phyloP scores from a whole-genome alignment of 2,113 vertebrate species.

The Sporophila hypoxantha region DNA sequence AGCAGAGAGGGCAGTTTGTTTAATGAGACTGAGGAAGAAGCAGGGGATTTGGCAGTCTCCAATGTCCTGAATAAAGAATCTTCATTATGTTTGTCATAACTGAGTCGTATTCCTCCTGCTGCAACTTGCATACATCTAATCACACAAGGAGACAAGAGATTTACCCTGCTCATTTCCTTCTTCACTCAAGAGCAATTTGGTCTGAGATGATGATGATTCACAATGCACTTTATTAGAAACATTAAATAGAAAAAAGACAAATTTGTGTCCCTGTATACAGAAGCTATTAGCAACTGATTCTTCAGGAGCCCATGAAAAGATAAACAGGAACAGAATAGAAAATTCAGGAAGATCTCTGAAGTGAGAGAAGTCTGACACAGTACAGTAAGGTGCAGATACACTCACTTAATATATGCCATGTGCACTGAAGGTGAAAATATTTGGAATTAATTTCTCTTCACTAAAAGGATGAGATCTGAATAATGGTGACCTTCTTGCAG shows the following conservation, averaged over 20 bases:
- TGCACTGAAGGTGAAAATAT: not conserved
- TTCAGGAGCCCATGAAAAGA: not conserved
- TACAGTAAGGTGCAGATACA: not conserved
- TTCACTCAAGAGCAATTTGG: not conserved
- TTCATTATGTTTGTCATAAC: not conserved
- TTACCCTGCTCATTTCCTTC: slow-evolving; percentile 3
- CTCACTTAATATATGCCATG: not conserved
- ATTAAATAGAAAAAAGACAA: not conserved
- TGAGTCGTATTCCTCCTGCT: not conserved
- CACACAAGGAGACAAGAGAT: not conserved
- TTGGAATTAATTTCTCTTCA: not conserved
- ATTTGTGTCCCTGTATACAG: not conserved
- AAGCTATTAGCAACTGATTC: not conserved
- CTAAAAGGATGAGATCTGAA: not conserved
- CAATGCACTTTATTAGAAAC: not conserved
- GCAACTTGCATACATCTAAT: not conserved
- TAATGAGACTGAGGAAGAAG: not conserved
- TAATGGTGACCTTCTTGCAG: not conserved
- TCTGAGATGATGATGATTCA: not conserved
- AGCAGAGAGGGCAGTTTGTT: not conserved
- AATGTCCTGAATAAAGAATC: not conserved
- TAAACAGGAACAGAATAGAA: not conserved
- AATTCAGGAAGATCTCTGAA: not conserved
- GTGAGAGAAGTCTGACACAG: not conserved
- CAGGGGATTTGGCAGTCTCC: not conserved